phyloP scores from a whole-genome alignment of 64 coral and sea anemone genomes.

The Trachythela sp. region DNA sequence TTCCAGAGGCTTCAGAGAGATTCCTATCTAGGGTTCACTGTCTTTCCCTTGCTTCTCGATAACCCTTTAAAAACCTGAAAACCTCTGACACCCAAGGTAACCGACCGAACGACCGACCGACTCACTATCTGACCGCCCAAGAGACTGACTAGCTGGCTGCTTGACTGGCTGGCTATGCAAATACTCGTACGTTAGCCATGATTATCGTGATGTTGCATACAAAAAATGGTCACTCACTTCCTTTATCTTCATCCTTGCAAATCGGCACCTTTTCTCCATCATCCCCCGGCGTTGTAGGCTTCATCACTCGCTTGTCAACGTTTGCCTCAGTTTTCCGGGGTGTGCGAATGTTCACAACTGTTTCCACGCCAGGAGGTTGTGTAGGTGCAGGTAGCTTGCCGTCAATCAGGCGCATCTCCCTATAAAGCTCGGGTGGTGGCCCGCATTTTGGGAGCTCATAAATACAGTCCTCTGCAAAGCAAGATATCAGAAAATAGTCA shows the following conservation, averaged over 20 bases:
- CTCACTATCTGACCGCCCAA: too few relatives aligned
- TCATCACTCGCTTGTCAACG: background rate
- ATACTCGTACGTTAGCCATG: too few relatives aligned
- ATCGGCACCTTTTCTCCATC: background rate
- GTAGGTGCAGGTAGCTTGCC: background rate
- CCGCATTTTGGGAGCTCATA: background rate
- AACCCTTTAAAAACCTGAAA: too few relatives aligned
- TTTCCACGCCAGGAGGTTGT: background rate
- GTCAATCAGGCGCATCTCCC: conserved; percentile 1
- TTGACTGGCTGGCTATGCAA: too few relatives aligned
- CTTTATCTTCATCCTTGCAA: background rate
- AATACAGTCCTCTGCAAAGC: conserved; percentile 7
- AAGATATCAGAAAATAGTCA: background rate
- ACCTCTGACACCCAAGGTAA: too few relatives aligned
- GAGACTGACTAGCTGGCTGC: too few relatives aligned
- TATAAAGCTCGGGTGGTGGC: background rate
- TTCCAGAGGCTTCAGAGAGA: too few relatives aligned
- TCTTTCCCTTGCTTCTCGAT: too few relatives aligned
- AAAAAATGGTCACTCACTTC: background rate
- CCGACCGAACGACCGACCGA: too few relatives aligned
- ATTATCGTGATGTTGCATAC: background rate
- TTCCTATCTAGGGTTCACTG: too few relatives aligned
- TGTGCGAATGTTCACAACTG: background rate
- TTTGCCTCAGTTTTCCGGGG: background rate
- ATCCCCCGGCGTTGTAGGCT: background rate